Base-by-base conservation (phyloP, 1,140 invertebrate genomes). In the Drosophila serrata region DNA sequence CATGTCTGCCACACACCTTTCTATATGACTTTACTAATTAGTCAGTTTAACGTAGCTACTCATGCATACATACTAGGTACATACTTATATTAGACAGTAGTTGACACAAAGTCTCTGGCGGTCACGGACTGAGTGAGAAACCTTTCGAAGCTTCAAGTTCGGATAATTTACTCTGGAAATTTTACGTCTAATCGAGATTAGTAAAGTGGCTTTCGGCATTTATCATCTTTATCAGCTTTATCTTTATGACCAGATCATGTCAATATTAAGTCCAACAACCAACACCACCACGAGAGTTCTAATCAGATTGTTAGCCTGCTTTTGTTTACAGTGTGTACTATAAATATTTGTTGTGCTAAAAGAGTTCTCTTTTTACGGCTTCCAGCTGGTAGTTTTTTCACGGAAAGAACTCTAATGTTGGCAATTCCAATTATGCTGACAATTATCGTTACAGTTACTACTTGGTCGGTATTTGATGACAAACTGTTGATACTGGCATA, bases 401-500 rank as follows among this genome's bases (percentile, higher is more conserved):
- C 31, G 31, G 4, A 29, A 37, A 63, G 42, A 24, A 75, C 59
- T 49, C 29, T 57, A 46, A 63, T 43, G 58, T 48, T 27, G 22
- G 39, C 46, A 15, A 39, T 51, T 42, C 12, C 55, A 58, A 76
- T 76, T 67, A 76, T 46, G 15, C 60, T 46, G 15, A n/a, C 55
- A 27, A 76, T 55, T 68, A 68, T 76, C 55, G 24, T 42, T 67
- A 51, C 29, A 59, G 46, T 48, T 62, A 55, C 17, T 48, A 58
- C 40, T 59, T 46, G 43, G 1, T 13, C 7, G 40, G 27, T 29
- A 6, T 19, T 40, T 46, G 29, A 74, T 73, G 67, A 55, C 56
- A 63, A 75, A 39, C 69, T 75, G 49, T 57, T 45, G 68, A 63
- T 75, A 74, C 15, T 49, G 58, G 29, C 43, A 40, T 72, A 69